These are phyloP conservation scores for Labeo calbasu DNA, from an alignment of 2,797 vertebrate genomes.

Conservation along the genomic window DNA sequence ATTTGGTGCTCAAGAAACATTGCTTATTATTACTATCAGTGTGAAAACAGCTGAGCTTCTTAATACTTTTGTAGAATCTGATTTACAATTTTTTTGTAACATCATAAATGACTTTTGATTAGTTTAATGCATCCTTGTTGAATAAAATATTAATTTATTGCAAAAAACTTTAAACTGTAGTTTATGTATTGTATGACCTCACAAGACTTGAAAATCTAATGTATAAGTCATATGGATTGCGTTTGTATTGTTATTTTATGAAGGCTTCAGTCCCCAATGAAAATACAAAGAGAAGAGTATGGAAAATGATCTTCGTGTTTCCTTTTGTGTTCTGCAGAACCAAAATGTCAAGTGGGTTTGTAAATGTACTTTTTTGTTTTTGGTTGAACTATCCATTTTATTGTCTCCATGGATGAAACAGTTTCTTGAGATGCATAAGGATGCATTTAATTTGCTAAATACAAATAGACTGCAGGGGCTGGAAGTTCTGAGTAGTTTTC, in stretches of 20 bases:
- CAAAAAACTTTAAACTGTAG: background rate
- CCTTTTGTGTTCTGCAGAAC: background rate
- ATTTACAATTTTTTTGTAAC: background rate
- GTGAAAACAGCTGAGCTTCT: too few relatives aligned
- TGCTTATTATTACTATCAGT: too few relatives aligned
- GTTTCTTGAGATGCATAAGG: background rate
- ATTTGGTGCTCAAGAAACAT: too few relatives aligned
- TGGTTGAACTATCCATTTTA: background rate
- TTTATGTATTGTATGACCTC: background rate
- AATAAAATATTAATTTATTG: background rate
- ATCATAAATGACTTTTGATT: background rate
- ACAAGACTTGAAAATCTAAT: background rate
- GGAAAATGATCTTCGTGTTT: background rate
- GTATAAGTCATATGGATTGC: background rate
- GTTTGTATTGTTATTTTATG: background rate
- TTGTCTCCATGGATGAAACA: background rate
- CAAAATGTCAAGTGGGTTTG: background rate
- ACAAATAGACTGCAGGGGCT: background rate
- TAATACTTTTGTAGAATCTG: too few relatives aligned
- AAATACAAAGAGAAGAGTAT: background rate
- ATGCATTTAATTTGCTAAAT: constrained; percentile 19
- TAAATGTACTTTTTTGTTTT: background rate
- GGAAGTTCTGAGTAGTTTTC: constrained; percentile 16
- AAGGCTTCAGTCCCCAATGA: background rate
- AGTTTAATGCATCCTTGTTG: background rate